Percentiles rank a stretch among this genome's conserved stretches.
Evolutionary conservation across 2,113 vertebrate genomes (phyloP).

Genomic region (Alethe diademata): DNA sequence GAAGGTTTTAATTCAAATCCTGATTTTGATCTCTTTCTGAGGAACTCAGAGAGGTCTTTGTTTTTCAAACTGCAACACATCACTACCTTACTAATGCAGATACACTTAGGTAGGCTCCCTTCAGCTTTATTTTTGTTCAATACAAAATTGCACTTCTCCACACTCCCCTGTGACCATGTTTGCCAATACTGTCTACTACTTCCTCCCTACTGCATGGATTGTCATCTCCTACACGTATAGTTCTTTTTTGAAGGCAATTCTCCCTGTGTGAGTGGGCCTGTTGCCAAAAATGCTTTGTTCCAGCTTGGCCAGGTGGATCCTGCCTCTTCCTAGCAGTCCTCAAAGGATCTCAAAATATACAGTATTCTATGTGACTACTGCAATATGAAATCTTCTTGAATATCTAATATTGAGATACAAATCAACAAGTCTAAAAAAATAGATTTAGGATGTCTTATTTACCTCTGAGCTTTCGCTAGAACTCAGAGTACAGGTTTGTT

Average conservation of each 20-base stretch:
- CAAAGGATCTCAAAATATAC: neutral
- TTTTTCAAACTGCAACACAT: too few relatives aligned
- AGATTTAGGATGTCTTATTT: neutral
- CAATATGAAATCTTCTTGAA: neutral
- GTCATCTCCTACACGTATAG: neutral
- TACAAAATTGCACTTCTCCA: neutral
- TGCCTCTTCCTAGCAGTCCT: neutral
- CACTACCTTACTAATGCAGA: neutral
- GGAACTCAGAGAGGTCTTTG: too few relatives aligned
- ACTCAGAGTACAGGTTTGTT: neutral
- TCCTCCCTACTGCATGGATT: neutral
- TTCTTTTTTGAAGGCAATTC: neutral
- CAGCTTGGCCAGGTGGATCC: neutral
- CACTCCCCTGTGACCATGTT: neutral
- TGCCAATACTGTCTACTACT: neutral
- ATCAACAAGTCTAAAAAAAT: neutral
- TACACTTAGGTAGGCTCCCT: neutral
- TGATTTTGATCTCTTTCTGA: too few relatives aligned
- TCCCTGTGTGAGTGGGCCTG: fast-evolving
- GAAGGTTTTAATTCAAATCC: too few relatives aligned
- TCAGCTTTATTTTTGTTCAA: neutral
- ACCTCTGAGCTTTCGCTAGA: neutral
- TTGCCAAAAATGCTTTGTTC: neutral
- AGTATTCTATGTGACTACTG: neutral
- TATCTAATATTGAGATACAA: neutral